These are phyloP conservation scores for Chloroclysta siterata DNA, from an alignment of 2,888 invertebrate species.

Conservation along the genomic window DNA sequence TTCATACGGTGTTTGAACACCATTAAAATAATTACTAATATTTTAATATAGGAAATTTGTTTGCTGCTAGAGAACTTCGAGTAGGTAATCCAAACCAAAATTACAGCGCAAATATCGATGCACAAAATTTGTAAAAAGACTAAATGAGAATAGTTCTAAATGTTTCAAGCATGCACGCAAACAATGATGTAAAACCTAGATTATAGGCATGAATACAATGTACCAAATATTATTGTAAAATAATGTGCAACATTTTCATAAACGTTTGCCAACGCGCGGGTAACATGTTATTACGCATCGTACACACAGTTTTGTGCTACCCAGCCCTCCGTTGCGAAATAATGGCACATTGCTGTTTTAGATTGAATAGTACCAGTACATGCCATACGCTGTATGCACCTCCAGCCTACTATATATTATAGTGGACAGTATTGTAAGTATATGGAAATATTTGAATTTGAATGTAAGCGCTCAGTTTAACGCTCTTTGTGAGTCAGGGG, in stretches of 20 bases:
- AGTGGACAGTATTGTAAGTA: slow-evolving; percentile 15
- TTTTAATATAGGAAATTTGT: too few species aligned
- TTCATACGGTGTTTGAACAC: too few species aligned
- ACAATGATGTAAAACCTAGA: slow-evolving; percentile 3
- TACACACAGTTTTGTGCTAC: slow-evolving; percentile 16
- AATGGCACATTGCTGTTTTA: slow-evolving; percentile 11
- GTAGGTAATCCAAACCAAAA: too few species aligned
- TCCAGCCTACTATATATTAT: background rate
- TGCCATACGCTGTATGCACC: background rate
- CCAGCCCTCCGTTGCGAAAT: slow-evolving; percentile 24
- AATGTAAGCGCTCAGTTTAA: slow-evolving; percentile 67
- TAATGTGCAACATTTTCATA: slow-evolving; percentile 30
- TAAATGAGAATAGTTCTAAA: background rate
- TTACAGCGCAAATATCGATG: too few species aligned
- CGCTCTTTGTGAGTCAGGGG: slow-evolving; percentile 72
- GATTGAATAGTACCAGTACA: background rate
- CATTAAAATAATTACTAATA: too few species aligned
- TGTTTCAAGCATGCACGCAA: background rate
- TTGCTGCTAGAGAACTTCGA: too few species aligned
- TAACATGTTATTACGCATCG: slow-evolving; percentile 31
- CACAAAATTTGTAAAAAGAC: background rate
- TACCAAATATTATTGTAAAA: slow-evolving; percentile 16
- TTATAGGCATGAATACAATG: slow-evolving; percentile 7
- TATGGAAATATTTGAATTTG: slow-evolving; percentile 56
- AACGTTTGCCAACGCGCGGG: slow-evolving; percentile 21